Base-by-base conservation (phyloP, 2,113 vertebrate species). In the Colossoma macropomum region DNA sequence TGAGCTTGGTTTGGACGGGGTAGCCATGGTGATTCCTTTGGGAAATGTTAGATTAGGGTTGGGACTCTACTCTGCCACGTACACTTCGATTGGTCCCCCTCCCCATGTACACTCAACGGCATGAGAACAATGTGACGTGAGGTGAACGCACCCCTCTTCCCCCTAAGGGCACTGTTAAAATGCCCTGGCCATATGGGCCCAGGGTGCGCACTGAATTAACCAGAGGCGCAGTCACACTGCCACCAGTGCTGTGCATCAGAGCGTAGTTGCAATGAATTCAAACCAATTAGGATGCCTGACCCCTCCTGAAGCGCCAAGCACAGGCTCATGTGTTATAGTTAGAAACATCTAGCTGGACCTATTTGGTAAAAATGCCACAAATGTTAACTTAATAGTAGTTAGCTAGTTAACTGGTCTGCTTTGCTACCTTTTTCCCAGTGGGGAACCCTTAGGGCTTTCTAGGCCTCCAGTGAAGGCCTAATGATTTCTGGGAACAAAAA, bases 141-240 rank as follows among this genome's bases (percentile, higher is more conserved):
- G 62, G 59, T 27, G 78, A 75, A 76, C 17, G 70, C 83, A n/a
- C 65, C 23, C 19, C 5, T 28, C 32, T 52, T n/a, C 81, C 77
- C 86, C 79, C 86, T 85, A 19, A 85, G 86, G 86, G 82, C 70
- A 59, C 66, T 82, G 83, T 85, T 87, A 79, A 56, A 79, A 52
- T 60, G 71, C 71, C 75, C 32, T 21, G 69, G 79, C 86, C 83
- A 85, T 87, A 87, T 87, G 86, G 86, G 86, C 34, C 83, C 86
- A 81, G 66, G 72, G 65, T 75, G 41, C 63, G 63, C 56, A 21
- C 27, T 71, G 76, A 87, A 81, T 87, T 82, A 82, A 87, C 79
- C 75, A 79, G 76, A 52, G 17, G 23, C 45, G 59, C 79, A 81
- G 60, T n/a, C 68, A 30, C 73, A 75, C 45, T 23, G 54, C 79